Percentiles rank a stretch among this genome's conserved stretches.
Conservation (phyloP, 2,888 invertebrate species). For the Rotaria socialis region DNA sequence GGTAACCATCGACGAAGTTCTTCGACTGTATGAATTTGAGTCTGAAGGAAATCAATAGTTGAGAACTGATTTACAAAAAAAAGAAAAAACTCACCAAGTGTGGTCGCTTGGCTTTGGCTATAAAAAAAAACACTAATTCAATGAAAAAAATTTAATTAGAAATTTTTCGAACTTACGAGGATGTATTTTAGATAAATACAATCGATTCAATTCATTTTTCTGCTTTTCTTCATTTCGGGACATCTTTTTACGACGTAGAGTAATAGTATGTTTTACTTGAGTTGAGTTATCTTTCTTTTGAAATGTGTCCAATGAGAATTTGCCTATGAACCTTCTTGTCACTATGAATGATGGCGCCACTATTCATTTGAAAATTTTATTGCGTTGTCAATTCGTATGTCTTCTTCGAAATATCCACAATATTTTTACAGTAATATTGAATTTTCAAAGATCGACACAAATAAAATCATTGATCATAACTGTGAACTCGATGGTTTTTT, state of each 20-base stretch:
- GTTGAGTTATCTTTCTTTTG: not conserved
- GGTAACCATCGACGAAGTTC: conserved; percentile 31
- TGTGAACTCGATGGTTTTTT: not conserved
- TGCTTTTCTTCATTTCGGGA: conserved; percentile 35
- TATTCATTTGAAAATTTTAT: not conserved
- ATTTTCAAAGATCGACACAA: not conserved
- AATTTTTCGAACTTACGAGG: not conserved
- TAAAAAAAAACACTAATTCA: not conserved
- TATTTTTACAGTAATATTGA: not conserved
- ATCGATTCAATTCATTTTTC: conserved; percentile 4
- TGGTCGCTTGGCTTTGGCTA: not conserved
- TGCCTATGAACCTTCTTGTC: not conserved
- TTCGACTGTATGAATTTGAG: conserved; percentile 6
- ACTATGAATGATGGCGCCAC: not conserved
- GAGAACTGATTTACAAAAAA: too few species aligned
- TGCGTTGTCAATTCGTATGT: not conserved
- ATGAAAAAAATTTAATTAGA: too few species aligned
- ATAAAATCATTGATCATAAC: not conserved
- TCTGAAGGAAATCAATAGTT: not conserved
- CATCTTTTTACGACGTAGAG: not conserved
- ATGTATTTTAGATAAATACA: not conserved
- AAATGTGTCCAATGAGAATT: not conserved
- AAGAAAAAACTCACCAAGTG: not conserved
- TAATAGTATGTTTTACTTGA: too few species aligned
- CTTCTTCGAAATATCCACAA: not conserved